Evolutionary conservation across 2,797 vertebrate species (phyloP).

Genomic region (Stomatorhinus walkeri): DNA sequence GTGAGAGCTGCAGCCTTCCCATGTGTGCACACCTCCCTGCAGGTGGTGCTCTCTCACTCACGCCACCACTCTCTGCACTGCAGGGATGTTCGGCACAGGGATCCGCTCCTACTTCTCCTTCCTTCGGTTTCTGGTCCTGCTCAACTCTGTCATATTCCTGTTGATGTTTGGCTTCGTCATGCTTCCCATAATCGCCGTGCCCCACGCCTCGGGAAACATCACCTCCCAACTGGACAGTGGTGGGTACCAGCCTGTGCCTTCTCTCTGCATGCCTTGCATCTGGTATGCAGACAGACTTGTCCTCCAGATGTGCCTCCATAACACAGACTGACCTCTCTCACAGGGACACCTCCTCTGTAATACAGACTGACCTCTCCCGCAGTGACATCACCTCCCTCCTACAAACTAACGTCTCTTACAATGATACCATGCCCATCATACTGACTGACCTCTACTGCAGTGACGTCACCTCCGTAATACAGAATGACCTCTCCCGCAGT

Average conservation of each 20-base stretch:
- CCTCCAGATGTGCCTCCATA: neutral
- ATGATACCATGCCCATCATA: neutral
- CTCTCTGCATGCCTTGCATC: neutral
- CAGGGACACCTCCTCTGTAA: neutral
- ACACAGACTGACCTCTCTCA: neutral
- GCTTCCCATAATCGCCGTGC: conserved; percentile 69
- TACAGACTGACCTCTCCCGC: neutral
- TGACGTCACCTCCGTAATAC: neutral
- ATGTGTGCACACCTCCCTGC: neutral
- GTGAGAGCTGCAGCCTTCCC: conserved; percentile 45
- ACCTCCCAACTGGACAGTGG: conserved; percentile 48
- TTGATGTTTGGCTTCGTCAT: conserved; percentile 81
- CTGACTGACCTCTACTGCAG: neutral
- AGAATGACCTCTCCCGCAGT: neutral
- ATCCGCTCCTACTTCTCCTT: conserved; percentile 95
- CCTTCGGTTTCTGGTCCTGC: conserved; percentile 84
- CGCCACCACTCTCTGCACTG: conserved; percentile 20
- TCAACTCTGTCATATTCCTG: conserved; percentile 83
- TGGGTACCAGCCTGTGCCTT: conserved; percentile 28
- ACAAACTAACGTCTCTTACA: neutral
- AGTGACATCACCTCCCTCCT: neutral
- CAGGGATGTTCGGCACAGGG: conserved; percentile 90
- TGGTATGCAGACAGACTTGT: neutral
- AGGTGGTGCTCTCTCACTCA: neutral
- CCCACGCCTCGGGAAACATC: conserved; percentile 57